Base-by-base conservation (phyloP, 2,113 vertebrate species). In the Sylvietta virens region DNA sequence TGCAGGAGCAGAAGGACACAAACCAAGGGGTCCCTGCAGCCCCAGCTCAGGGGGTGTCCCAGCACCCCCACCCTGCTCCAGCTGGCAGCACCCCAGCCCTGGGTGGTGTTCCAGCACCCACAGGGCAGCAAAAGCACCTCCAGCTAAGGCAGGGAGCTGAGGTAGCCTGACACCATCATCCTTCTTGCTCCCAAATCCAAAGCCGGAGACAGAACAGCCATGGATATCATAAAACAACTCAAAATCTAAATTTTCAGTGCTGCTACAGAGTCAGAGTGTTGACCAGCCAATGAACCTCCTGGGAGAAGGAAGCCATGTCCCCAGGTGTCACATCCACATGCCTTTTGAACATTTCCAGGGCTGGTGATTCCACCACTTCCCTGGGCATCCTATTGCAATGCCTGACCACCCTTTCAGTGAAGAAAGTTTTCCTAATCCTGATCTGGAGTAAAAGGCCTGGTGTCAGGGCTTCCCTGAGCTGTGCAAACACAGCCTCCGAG, bases 271-370 rank as follows among this genome's bases (percentile, higher is more conserved):
- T 12, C 23, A 54, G 26, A 65, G 30, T 8, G 31, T 0, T 37
- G 35, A 30, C 4, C 28, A 69, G n/a, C 15, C 71, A 74, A 42
- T 16, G 78, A 74, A 66, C 11, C 37, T 78, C 35, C 22, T 42
- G 28, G 30, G 28, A 35, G 51, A 48, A 77, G 39, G 11, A 66
- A 86, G 42, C 14, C n/a, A 1, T 0, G 5, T 11, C 30, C 60
- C 26, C 47, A 16, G 1, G 37, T 12, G 62, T 3, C 35, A 50
- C 50, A 48, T 27, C 42, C 76, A 31, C 11, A 0, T 0, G 8
- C 2, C n/a, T 10, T 40, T 26, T 6, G 24, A 28, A 8, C 20
- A 8, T 30, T 26, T 15, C 30, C 85, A 70, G 47, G 40, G 24
- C 15, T 48, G 40, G 24, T 10, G 24, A 54, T 21, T 27, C 40